Base-by-base conservation (phyloP, 2,888 invertebrate genomes). In the Hemistola chrysoprasaria region DNA sequence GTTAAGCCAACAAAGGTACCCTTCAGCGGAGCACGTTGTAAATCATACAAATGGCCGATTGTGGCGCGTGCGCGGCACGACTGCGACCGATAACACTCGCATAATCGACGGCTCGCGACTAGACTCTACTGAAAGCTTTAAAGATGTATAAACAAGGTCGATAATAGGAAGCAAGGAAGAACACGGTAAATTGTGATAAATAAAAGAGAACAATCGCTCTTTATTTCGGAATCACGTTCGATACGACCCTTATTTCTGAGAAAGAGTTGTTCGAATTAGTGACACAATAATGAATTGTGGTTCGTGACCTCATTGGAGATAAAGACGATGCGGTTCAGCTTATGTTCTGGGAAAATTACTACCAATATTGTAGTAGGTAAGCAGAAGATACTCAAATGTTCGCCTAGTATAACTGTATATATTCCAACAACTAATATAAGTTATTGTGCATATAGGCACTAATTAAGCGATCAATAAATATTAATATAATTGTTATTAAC, bases 11-110 rank as follows among this genome's bases (percentile, higher is more conserved):
- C 83, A 82, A 83, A 76, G 71, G 70, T 60, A 69, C 71, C 77
- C 74, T 76, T 80, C 73, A 75, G 69, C 65, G 57, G 64, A 61
- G 68, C 66, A 67, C 69, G 68, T 62, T 68, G 76, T 84, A 83
- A 85, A 85, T 83, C 84, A 80, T 78, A 82, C 76, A 78, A 71
- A 67, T 66, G 64, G 69, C 65, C 74, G 78, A 73, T 78, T 76
- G 73, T 66, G 76, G 83, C 85, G 82, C 85, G 85, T 83, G 85
- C 83, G 72, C 75, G 57, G 61, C 57, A 56, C 71, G 65, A 72
- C 72, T 72, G 52, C 45, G 60, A 52, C 50, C 61, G 71, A 72
- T 71, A 72, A 66, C 59, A 56, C 49, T 52, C 47, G 56, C 55
- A 55, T 59, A 63, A 65, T 64, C 63, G 50, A 50, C 59, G 48